These are phyloP conservation scores for Alloscopus bannaensis DNA, from an alignment of 2,888 invertebrate genomes.

Conservation along the genomic window DNA sequence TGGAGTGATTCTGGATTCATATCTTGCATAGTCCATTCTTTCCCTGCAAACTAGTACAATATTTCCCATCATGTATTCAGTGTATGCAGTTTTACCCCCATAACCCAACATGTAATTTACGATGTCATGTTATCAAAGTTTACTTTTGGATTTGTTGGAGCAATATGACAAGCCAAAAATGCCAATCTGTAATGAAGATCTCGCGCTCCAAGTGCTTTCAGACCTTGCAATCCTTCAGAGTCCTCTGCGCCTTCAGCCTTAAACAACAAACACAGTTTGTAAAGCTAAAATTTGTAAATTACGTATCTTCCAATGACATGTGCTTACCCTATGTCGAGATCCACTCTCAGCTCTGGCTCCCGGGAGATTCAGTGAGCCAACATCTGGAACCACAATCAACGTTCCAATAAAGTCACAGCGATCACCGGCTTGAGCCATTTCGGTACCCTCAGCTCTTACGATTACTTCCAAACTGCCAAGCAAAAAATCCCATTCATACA, in stretches of 20 bases:
- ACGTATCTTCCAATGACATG: no score
- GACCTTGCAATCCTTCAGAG: constrained; percentile 89
- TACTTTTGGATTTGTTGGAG: constrained; percentile 87
- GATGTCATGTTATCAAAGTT: no score
- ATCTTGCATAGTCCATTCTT: constrained; percentile 89
- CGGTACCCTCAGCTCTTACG: constrained; percentile 95
- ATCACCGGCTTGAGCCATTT: constrained; percentile 93
- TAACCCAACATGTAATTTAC: background rate
- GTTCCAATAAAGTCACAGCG: constrained; percentile 95
- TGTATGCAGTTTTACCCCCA: background rate
- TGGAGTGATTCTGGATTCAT: constrained; percentile 94
- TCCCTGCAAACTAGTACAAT: constrained; percentile 84
- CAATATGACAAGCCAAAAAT: constrained; percentile 95
- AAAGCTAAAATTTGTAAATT: background rate
- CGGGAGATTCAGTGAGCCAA: constrained; percentile 89
- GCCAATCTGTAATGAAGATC: constrained; percentile 92
- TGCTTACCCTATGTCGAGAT: constrained; percentile 79
- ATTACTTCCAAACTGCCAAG: constrained; percentile 87
- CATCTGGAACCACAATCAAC: constrained; percentile 97
- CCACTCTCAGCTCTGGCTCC: constrained; percentile 90
- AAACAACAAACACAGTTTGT: constrained; percentile 3
- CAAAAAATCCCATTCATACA: background rate
- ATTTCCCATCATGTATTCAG: background rate
- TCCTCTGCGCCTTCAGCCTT: constrained; percentile 80
- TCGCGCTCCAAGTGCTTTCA: constrained; percentile 89